phyloP scores from a whole-genome alignment of 2,888 invertebrate genomes.

The Oligia strigilis region DNA sequence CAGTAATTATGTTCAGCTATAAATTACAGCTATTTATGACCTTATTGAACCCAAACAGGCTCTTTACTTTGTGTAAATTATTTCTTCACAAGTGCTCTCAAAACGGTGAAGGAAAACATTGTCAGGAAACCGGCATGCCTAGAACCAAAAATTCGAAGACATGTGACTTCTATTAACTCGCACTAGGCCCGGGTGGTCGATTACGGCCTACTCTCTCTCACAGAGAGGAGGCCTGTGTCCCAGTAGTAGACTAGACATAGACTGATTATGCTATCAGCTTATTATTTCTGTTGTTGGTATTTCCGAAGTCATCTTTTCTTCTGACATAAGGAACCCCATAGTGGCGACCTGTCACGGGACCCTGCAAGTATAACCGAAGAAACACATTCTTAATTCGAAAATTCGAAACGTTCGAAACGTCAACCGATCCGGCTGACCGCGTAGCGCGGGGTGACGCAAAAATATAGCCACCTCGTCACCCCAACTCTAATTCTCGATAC shows the following conservation, averaged over 20 bases:
- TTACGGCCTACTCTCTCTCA: too few species aligned
- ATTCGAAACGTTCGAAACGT: slow-evolving; percentile 43
- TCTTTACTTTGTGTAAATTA: too few species aligned
- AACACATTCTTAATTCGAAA: slow-evolving; percentile 59
- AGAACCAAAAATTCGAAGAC: too few species aligned
- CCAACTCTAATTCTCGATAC: slow-evolving; percentile 53
- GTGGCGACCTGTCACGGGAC: neutral
- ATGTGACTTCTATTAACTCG: too few species aligned
- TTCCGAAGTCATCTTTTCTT: neutral
- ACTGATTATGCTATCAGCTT: neutral
- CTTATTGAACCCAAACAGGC: neutral
- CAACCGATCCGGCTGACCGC: slow-evolving; percentile 60
- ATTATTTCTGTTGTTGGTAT: neutral
- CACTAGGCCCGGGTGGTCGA: too few species aligned
- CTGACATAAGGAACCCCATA: neutral
- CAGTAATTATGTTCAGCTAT: neutral
- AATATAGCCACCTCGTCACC: slow-evolving; percentile 64
- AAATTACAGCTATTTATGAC: neutral
- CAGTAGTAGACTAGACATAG: too few species aligned
- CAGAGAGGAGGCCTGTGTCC: too few species aligned
- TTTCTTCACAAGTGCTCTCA: too few species aligned
- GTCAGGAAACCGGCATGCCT: too few species aligned
- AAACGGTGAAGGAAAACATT: too few species aligned
- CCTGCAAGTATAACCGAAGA: slow-evolving; percentile 9
- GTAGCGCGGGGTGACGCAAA: slow-evolving; percentile 48